These are phyloP conservation scores for Rhaphigaster nebulosa DNA, from an alignment of 2,888 invertebrate genomes.

Conservation along the genomic window DNA sequence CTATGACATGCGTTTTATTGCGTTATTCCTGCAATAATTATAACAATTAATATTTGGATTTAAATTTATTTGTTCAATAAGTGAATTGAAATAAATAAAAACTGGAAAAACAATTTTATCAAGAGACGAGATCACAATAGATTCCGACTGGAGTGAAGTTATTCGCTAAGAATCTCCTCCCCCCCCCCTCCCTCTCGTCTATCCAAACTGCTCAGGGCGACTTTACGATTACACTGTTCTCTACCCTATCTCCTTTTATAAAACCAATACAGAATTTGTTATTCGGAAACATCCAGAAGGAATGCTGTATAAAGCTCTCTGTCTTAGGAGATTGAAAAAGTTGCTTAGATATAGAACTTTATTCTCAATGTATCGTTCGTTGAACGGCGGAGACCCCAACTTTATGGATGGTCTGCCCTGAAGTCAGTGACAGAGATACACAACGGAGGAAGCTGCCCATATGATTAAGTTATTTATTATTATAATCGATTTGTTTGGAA, in stretches of 20 bases:
- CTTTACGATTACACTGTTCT: constrained; percentile 49
- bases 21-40: too few relatives aligned
- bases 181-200: too few relatives aligned
- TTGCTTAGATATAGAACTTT: constrained; percentile 11
- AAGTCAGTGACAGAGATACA: neutral
- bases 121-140: neutral
- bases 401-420: neutral
- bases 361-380: neutral
- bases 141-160: neutral
- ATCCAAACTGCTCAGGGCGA: neutral
- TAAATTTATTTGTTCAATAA: neutral
- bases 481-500: neutral
- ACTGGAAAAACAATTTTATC: constrained; percentile 1
- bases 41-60: too few relatives aligned
- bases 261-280: constrained; percentile 31
- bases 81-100: neutral
- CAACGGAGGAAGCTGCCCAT: neutral
- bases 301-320: neutral
- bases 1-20: too few relatives aligned
- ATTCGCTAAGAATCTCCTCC: neutral
- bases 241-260: constrained; percentile 9
- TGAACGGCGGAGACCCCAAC: neutral
- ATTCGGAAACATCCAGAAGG: constrained; percentile 6
- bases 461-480: neutral
- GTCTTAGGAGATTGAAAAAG: constrained; percentile 42